These are phyloP conservation scores for Okapia johnstoni DNA, from an alignment of 2,113 vertebrate genomes.

Conservation along the genomic window DNA sequence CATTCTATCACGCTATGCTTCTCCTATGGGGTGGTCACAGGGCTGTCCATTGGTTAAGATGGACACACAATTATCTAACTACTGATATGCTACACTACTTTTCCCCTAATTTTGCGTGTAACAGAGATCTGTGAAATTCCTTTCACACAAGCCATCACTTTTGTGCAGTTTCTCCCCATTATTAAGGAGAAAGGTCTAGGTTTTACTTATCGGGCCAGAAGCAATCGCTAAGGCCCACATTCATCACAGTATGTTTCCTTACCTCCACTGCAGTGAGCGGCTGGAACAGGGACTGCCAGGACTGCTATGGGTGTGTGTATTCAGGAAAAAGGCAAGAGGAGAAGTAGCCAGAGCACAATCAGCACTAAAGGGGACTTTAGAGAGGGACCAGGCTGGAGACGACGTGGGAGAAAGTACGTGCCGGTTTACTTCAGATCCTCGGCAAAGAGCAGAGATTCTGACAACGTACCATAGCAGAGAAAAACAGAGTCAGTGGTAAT, in stretches of 20 bases:
- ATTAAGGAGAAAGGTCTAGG: background rate
- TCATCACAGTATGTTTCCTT: constrained; percentile 77
- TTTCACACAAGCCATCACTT: background rate
- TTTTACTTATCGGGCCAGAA: constrained; percentile 2
- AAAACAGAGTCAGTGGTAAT: constrained; percentile 70
- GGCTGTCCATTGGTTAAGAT: background rate
- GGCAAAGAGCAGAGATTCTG: constrained; percentile 96
- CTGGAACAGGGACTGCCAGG: constrained; percentile 83
- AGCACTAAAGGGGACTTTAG: constrained; percentile 84
- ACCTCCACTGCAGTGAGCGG: constrained; percentile 94
- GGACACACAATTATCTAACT: background rate
- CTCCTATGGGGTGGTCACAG: background rate
- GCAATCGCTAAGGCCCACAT: background rate
- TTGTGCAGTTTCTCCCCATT: background rate
- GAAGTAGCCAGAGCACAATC: constrained; percentile 88
- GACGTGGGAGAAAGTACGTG: constrained; percentile 89
- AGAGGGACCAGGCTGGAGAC: constrained; percentile 82
- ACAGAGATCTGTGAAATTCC: background rate
- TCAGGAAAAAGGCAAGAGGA: constrained; percentile 85
- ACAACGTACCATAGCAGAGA: constrained; percentile 75
- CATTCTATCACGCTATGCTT: background rate
- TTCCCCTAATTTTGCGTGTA: background rate
- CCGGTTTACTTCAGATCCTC: constrained; percentile 92
- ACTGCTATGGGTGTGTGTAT: constrained; percentile 81
- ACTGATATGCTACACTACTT: background rate